Evolutionary conservation across 2,797 vertebrate genomes (phyloP).

Genomic region (Sebastolobus alascanus): DNA sequence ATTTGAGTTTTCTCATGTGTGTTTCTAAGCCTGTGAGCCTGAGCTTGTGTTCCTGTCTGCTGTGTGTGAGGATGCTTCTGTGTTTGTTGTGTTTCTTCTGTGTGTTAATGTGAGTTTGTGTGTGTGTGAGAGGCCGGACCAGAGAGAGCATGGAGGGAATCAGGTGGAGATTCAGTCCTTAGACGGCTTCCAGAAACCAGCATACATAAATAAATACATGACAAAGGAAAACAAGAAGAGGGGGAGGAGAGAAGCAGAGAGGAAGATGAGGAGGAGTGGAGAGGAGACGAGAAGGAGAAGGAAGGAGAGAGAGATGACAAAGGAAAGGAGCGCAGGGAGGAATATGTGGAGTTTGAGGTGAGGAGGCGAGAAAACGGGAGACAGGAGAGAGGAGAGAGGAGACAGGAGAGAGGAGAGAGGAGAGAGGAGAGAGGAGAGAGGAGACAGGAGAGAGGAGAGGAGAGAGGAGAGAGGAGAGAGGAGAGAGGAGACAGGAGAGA

Average conservation of each 20-base stretch:
- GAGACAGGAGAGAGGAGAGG: too few relatives aligned
- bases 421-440: too few relatives aligned
- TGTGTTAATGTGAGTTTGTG: slow-evolving; percentile 5
- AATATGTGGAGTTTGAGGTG: not conserved
- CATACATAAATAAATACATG: slow-evolving; percentile 76
- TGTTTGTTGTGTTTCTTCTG: not conserved
- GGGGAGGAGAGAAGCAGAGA: not conserved
- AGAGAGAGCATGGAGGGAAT: slow-evolving; percentile 66
- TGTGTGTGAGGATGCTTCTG: not conserved
- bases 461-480: too few relatives aligned
- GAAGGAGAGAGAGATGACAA: not conserved
- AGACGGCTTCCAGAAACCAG: slow-evolving; percentile 73
- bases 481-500: too few relatives aligned
- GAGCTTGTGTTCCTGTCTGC: not conserved
- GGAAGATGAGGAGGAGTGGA: not conserved
- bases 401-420: too few relatives aligned
- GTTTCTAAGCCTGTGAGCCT: not conserved
- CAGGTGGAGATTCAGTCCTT: slow-evolving; percentile 78
- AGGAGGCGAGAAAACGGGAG: not conserved
- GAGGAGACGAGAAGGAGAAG: not conserved
- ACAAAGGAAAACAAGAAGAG: slow-evolving; percentile 17
- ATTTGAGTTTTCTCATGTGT: not conserved
- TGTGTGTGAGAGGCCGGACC: slow-evolving; percentile 49
- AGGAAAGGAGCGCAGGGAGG: slow-evolving; percentile 1
- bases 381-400: not conserved